Percentiles rank a stretch among this genome's conserved stretches.
Conservation (phyloP, 2,797 vertebrate genomes). For the Telmatherina bonti region DNA sequence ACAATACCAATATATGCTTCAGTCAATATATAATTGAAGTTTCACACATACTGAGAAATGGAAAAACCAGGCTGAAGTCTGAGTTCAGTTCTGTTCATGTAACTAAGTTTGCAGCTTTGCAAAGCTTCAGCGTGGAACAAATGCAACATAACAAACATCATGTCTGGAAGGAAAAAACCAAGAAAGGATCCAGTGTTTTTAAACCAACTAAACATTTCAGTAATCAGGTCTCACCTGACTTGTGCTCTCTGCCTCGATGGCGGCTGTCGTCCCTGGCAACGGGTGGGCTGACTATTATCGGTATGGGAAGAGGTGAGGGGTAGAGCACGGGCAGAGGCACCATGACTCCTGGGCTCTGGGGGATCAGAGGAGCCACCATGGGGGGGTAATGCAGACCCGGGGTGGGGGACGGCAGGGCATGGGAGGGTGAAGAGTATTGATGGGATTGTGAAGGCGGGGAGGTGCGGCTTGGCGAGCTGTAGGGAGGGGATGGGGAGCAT, state of each 20-base stretch:
- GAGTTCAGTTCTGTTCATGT: too few species aligned
- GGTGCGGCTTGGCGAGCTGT: constrained; percentile 76
- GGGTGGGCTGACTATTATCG: constrained; percentile 86
- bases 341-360: constrained; percentile 73
- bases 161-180: not conserved
- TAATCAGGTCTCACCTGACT: constrained; percentile 60
- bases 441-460: constrained; percentile 84
- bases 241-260: constrained; percentile 62
- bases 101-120: not conserved
- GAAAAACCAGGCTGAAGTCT: too few species aligned
- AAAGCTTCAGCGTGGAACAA: not conserved
- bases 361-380: constrained; percentile 83
- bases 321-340: constrained; percentile 92
- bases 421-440: constrained; percentile 84
- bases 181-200: too few species aligned
- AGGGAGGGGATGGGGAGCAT: constrained; percentile 81
- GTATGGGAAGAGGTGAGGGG: constrained; percentile 86
- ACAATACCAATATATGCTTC: too few species aligned
- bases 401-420: constrained; percentile 74
- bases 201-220: not conserved
- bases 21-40: too few species aligned
- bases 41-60: too few species aligned
- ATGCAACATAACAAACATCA: not conserved
- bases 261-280: constrained; percentile 82
- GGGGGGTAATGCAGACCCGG: constrained; percentile 85